Evolutionary conservation across 92 coral and sea anemone species (phyloP).

Genomic region (Paragorgia papillata): DNA sequence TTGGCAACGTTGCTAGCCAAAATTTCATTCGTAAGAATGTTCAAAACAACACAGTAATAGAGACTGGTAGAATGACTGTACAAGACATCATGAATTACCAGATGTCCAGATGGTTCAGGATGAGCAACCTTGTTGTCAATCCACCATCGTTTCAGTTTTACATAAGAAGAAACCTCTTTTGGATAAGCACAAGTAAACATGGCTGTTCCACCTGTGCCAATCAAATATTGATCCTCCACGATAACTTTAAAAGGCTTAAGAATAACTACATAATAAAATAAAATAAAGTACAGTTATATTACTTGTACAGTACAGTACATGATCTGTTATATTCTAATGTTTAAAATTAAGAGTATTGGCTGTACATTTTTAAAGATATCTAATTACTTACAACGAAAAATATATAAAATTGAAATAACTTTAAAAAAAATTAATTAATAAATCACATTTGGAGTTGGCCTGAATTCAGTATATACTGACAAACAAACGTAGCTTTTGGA

Average conservation of each 20-base stretch:
- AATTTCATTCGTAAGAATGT: slow-evolving; percentile 71
- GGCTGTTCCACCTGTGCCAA: slow-evolving; percentile 79
- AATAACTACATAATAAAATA: slow-evolving; percentile 59
- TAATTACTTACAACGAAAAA: no score
- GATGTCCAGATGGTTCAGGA: slow-evolving; percentile 90
- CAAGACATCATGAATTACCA: slow-evolving; percentile 77
- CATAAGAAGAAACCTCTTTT: slow-evolving; percentile 67
- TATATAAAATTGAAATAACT: no score
- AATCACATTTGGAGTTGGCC: no score
- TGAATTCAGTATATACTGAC: no score
- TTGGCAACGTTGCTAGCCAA: slow-evolving; percentile 90
- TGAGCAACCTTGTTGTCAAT: slow-evolving; percentile 56
- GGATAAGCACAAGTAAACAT: slow-evolving; percentile 76
- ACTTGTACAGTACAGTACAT: no score
- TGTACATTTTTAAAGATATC: no score
- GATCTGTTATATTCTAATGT: no score
- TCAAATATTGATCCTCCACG: slow-evolving; percentile 73
- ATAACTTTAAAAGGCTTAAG: slow-evolving; percentile 71
- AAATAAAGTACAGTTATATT: not conserved
- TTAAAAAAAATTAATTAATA: no score
- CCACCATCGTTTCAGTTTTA: slow-evolving; percentile 79
- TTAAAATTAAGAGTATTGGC: no score
- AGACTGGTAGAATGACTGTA: slow-evolving; percentile 48
- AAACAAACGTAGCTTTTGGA: no score
- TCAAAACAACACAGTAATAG: slow-evolving; percentile 80